phyloP scores from a whole-genome alignment of 2,888 invertebrate species.

The Gymnocheta viridis region DNA sequence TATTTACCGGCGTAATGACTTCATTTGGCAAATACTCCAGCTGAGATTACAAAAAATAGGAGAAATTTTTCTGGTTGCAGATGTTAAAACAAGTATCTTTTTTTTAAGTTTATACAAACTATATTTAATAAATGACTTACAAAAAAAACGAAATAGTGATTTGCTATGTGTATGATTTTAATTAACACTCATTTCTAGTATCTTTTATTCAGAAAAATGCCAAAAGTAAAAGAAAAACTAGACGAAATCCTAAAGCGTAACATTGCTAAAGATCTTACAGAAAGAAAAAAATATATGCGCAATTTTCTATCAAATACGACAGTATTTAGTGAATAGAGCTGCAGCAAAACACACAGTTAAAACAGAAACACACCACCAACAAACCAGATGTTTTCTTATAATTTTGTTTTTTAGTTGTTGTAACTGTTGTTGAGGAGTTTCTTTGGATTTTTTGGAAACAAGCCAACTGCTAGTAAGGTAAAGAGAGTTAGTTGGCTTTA shows the following conservation, averaged over 20 bases:
- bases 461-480: constrained; percentile 24
- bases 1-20: constrained; percentile 10
- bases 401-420: neutral
- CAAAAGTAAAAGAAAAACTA: constrained; percentile 16
- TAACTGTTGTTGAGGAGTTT: constrained; percentile 19
- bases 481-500: neutral
- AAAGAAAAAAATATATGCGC: constrained; percentile 30
- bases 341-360: neutral
- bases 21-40: neutral
- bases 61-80: constrained; percentile 17
- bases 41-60: constrained; percentile 4
- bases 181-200: constrained; percentile 35
- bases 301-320: constrained; percentile 25
- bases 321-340: neutral
- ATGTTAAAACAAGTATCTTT: constrained; percentile 36
- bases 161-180: neutral
- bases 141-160: constrained; percentile 28
- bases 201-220: constrained; percentile 21
- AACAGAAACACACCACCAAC: constrained; percentile 9
- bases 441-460: constrained; percentile 46
- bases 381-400: constrained; percentile 45
- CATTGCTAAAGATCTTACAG: constrained; percentile 53
- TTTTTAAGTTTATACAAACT: neutral
- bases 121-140: neutral
- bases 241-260: constrained; percentile 58